Evolutionary conservation across 2,888 invertebrate genomes (phyloP).

Genomic region (Scaptomyza flava): DNA sequence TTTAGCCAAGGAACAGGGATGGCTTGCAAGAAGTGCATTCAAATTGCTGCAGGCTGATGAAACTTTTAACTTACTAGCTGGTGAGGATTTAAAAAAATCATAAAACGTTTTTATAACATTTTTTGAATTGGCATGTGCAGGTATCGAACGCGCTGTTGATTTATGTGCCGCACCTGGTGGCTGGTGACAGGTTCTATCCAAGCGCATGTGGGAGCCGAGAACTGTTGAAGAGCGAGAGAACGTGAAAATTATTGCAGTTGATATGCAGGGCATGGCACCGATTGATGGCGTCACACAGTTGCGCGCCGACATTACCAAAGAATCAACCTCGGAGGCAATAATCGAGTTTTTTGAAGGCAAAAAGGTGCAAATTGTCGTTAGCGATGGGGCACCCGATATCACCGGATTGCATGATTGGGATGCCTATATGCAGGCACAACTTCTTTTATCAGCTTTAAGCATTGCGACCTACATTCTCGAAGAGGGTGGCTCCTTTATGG

Average conservation of each 20-base stretch:
- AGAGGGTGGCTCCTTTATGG: conserved; percentile 95
- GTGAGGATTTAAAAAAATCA: conserved; percentile 82
- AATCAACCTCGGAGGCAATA: conserved; percentile 95
- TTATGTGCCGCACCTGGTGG: conserved; percentile 99
- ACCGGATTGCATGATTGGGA: conserved; percentile 99
- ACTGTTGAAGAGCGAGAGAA: conserved; percentile 81
- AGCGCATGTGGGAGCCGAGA: conserved; percentile 89
- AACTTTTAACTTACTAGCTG: conserved; percentile 94
- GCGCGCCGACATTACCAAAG: conserved; percentile 98
- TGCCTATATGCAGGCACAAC: conserved; percentile 98
- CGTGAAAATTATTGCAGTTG: conserved; percentile 98
- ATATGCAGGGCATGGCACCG: conserved; percentile 99
- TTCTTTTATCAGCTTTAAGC: conserved; percentile 97
- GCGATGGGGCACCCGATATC: conserved; percentile 99
- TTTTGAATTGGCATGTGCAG: conserved; percentile 81
- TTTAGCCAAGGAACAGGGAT: conserved; percentile 99
- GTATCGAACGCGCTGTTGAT: conserved; percentile 96
- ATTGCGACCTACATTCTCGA: conserved; percentile 97
- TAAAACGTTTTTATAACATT: neutral
- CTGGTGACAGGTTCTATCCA: conserved; percentile 98
- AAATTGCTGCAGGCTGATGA: conserved; percentile 98
- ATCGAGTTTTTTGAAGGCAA: conserved; percentile 93
- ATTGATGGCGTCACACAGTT: conserved; percentile 97
- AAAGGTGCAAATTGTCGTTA: conserved; percentile 97
- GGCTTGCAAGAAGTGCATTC: conserved; percentile 99